Evolutionary conservation across 2,113 vertebrate genomes (phyloP), one percentile per base, ranked within the genome.

Genomic region (Scartelaos histophorus): DNA sequence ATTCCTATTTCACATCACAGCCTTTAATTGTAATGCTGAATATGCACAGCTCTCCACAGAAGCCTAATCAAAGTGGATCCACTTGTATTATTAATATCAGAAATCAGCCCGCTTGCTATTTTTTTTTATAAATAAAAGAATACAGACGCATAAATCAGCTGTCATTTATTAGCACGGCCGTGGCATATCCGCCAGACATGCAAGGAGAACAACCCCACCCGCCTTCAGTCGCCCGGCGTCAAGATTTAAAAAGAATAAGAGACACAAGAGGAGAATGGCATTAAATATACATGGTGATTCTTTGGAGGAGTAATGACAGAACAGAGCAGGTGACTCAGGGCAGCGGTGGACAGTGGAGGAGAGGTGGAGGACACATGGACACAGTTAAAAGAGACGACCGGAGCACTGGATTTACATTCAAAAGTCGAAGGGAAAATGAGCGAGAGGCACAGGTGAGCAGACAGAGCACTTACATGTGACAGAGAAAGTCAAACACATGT

Each of bases 21-120:
- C 96, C 96, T 99, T 98, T 98, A 98, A 98, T 99, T 98, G 97
- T 99, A 97, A 99, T 98, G 97, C 98, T 95, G 96, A 97, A 97
- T 98, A 97, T 98, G 96, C 96, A 96, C 96, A 94, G 95, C 95
- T 96, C 96, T 97, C 96, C 94, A 95, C 95, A 95, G 96, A 95
- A 96, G 95, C 97, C 96, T 98, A 98, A 99, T 98, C 97, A 99
- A 98, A 99, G 97, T 98, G 96, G 97, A 99, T 98, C 97, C 97
- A 98, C 97, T 99, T 99, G 96, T 99, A 99, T 99, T 99, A 99
- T 98, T 99, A 98, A 99, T 99, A 98, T 97, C 96, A 96, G 96
- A 98, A 97, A 99, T 98, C 97, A 96, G 97, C 96, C 96, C 94
- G 95, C 96, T 98, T 98, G 97, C 96, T 97, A 96, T 98, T 98